Conservation (phyloP, 2,113 vertebrate genomes). For the Sander lucioperca region DNA sequence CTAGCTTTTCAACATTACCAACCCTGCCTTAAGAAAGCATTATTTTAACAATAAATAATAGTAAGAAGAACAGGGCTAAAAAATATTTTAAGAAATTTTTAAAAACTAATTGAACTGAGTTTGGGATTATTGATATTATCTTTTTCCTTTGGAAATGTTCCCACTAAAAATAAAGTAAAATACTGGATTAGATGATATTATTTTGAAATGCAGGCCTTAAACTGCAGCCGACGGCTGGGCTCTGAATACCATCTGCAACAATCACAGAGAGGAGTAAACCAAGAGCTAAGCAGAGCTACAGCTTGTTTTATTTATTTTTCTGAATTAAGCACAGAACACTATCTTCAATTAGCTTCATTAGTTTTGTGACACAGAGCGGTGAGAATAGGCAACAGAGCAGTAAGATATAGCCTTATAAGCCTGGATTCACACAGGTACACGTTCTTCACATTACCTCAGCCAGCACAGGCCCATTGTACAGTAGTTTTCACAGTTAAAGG, state of each 20-base stretch:
- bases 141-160: slow-evolving; percentile 13
- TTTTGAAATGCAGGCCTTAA: slow-evolving; percentile 60
- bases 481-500: slow-evolving; percentile 53
- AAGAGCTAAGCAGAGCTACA: slow-evolving; percentile 53
- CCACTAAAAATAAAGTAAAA: slow-evolving; percentile 44
- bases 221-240: slow-evolving; percentile 63
- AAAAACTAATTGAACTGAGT: not conserved
- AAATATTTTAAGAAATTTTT: not conserved
- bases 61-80: not conserved
- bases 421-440: slow-evolving; percentile 46
- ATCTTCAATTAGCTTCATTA: slow-evolving; percentile 51
- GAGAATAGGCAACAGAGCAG: slow-evolving; percentile 22
- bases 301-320: slow-evolving; percentile 56
- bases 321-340: slow-evolving; percentile 45
- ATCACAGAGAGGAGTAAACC: slow-evolving; percentile 63
- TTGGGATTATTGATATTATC: slow-evolving; percentile 13
- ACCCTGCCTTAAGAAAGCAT: not conserved
- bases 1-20: too few species aligned
- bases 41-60: not conserved
- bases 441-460: slow-evolving; percentile 34
- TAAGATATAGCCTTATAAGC: slow-evolving; percentile 34
- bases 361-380: slow-evolving; percentile 32
- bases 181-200: slow-evolving; percentile 52
- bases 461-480: slow-evolving; percentile 22
- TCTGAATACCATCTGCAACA: slow-evolving; percentile 74